Conservation (phyloP, 2,113 vertebrate genomes). For the Ameiurus melas region DNA sequence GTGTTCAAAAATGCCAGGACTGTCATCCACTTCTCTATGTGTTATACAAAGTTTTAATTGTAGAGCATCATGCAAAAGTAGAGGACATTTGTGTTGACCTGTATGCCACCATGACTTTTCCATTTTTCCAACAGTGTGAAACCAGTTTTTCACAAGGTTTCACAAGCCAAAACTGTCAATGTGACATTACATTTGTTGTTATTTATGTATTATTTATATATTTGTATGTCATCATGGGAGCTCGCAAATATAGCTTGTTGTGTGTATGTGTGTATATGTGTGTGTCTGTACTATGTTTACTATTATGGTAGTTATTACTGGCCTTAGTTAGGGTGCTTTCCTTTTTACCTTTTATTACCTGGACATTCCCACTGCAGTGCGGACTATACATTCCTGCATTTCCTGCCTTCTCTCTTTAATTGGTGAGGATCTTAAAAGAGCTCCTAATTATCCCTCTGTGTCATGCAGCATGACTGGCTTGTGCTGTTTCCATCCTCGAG, state of each 20-base stretch:
- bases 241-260: constrained; percentile 9
- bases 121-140: not conserved
- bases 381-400: not conserved
- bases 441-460: constrained; percentile 83
- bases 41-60: not conserved
- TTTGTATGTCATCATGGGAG: not conserved
- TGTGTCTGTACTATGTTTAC: not conserved
- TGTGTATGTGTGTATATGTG: not conserved
- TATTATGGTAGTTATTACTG: not conserved
- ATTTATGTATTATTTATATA: constrained; percentile 2
- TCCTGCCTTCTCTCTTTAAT: not conserved
- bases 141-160: constrained; percentile 3
- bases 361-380: not conserved
- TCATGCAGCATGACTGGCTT: constrained; percentile 67
- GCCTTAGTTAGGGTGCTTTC: not conserved
- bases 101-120: not conserved
- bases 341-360: not conserved
- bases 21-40: not conserved
- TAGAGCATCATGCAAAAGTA: not conserved
- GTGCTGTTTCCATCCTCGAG: constrained; percentile 78
- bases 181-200: not conserved
- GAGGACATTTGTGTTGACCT: not conserved
- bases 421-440: constrained; percentile 24
- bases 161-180: constrained; percentile 1
- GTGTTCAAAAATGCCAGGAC: not conserved